phyloP scores from a whole-genome alignment of 2,888 invertebrate species.

The Eupeodes latifasciatus region DNA sequence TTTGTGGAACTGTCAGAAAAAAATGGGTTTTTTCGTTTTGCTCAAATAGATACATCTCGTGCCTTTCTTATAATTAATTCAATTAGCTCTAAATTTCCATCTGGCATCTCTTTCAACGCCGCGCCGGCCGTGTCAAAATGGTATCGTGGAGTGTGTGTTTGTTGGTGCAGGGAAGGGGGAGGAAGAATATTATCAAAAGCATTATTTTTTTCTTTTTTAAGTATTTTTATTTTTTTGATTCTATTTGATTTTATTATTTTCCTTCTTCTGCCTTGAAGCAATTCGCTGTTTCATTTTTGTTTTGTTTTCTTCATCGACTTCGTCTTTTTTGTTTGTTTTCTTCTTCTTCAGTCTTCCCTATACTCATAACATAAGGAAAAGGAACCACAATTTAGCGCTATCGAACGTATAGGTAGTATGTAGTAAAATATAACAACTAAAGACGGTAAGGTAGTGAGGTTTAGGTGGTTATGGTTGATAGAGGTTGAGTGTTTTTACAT shows the following conservation, averaged over 20 bases:
- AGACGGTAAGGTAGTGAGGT: neutral
- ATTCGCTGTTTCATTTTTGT: conserved; percentile 47
- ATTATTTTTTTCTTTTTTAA: conserved; percentile 15
- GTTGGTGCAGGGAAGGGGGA: too few species aligned
- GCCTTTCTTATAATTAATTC: neutral
- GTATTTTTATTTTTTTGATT: neutral
- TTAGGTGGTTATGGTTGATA: conserved; percentile 18
- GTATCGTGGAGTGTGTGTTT: neutral
- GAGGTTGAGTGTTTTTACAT: conserved; percentile 47
- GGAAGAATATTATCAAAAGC: conserved; percentile 40
- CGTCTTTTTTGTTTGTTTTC: conserved; percentile 4
- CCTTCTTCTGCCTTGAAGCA: conserved; percentile 32
- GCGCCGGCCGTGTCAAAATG: too few species aligned
- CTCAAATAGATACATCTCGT: too few species aligned
- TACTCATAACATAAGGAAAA: neutral
- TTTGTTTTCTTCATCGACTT: conserved; percentile 48
- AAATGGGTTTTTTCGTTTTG: too few species aligned
- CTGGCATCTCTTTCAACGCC: conserved; percentile 17
- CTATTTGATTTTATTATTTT: conserved; percentile 27
- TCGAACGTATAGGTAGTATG: conserved; percentile 21
- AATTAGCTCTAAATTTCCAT: neutral
- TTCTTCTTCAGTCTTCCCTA: neutral
- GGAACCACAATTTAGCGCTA: conserved; percentile 33
- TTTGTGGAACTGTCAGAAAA: too few species aligned
- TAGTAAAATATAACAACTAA: conserved; percentile 11